Evolutionary conservation across 2,888 invertebrate genomes (phyloP), one percentile per base, ranked within the genome.

Genomic region (Panzeria rudis): DNA sequence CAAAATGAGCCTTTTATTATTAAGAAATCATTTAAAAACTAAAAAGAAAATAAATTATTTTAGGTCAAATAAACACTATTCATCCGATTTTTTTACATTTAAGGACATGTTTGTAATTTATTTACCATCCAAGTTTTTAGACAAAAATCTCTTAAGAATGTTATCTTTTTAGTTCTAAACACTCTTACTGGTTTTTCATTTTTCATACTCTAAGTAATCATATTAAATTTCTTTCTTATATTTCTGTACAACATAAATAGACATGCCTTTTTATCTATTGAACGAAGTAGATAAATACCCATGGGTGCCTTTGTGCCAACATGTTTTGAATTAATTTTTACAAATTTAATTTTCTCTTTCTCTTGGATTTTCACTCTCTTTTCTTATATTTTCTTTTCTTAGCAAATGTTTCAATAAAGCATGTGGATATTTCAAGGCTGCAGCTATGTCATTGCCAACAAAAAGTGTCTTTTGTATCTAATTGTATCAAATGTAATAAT

Each of bases 291-390:
- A 35, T 17, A 59, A 38, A 61, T 50, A 41, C 38, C 17, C 50
- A 23, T 38, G 78, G 52, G 41, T 52, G 62, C 13, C 7, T 50
- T 71, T 78, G 61, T 78, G 32, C 23, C 71, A 61, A 69, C 69
- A 78, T 78, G 52, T 50, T 61, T 52, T 38, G 41, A 69, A 69
- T 71, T 52, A 71, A 41, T 52, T 78, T 78, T 69, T 71, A 4
- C 15, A 78, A 78, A 69, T 78, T 71, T 29, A 59, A 78, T 69
- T 78, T 71, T 29, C 23, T 32, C 38, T 35, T 9, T 50, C 25
- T 54, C 6, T 32, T 1, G 44, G 15, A 13, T 6, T 32, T 20
- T 50, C n/a, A 1, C 5, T 8, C n/a, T 6, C 5, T 44, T 25
- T 25, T 41, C 4, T 38, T 15, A n/a, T 7, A 7, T 6, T 47